Percentiles rank a stretch among this genome's conserved stretches.
Conservation (phyloP, 2,113 vertebrate genomes). For the Shinisaurus crocodilurus region DNA sequence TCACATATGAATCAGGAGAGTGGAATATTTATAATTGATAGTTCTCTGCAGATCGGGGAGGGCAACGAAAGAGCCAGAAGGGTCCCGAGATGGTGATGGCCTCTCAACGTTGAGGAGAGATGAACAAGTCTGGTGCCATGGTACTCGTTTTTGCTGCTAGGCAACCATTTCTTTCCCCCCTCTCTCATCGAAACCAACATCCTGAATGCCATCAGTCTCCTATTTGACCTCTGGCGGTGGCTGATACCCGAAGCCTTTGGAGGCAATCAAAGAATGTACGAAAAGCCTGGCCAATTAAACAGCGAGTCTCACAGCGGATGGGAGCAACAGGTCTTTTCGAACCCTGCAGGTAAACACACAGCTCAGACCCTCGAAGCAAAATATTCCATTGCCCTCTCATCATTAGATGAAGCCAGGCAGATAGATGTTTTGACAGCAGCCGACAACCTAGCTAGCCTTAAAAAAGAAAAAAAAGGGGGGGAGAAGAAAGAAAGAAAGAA, state of each 20-base stretch:
- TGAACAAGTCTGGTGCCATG: constrained; percentile 8
- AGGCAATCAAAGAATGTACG: constrained; percentile 32
- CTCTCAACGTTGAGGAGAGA: constrained; percentile 33
- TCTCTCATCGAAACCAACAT: constrained; percentile 52
- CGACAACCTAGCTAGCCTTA: constrained; percentile 40
- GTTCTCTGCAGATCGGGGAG: constrained; percentile 42
- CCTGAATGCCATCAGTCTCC: constrained; percentile 43
- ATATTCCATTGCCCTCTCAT: constrained; percentile 56
- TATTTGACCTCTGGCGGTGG: constrained; percentile 51
- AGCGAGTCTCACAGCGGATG: constrained; percentile 11
- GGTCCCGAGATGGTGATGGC: constrained; percentile 22
- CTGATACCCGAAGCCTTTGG: constrained; percentile 44
- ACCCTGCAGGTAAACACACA: constrained; percentile 34
- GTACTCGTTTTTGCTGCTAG: constrained; percentile 12
- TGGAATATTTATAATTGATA: constrained; percentile 45
- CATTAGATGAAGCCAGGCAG: constrained; percentile 58
- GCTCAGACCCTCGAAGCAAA: constrained; percentile 54
- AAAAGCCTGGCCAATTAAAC: constrained; percentile 63
- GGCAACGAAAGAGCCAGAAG: constrained; percentile 43
- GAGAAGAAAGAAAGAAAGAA: no score
- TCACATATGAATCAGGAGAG: constrained; percentile 23
- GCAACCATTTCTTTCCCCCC: constrained; percentile 4
- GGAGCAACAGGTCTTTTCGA: constrained; percentile 49
- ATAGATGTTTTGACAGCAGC: constrained; percentile 26
- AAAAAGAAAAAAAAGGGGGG: neutral